Base-by-base conservation (phyloP, 2,888 invertebrate genomes). In the Hetaerina titia region DNA sequence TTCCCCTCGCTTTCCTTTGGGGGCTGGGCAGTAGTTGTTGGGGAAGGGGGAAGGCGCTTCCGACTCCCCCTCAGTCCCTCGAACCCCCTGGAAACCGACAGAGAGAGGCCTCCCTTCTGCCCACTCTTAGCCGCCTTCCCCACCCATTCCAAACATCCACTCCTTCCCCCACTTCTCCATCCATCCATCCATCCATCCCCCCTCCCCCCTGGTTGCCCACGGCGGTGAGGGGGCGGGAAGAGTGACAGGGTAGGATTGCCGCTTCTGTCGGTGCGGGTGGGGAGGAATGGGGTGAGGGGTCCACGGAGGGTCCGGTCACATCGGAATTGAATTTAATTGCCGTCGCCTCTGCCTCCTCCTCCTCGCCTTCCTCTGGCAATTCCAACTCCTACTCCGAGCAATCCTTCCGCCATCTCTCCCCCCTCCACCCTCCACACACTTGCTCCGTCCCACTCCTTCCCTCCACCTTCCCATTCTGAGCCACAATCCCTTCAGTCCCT, bases 281-380 rank as follows among this genome's bases (percentile, higher is more conserved):
- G 89, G 57, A 8, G 69, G 90, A 58, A 58, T 15, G 90, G 31
- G 45, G 63, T 45, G 90, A 11, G 90, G 31, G 45, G 63, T 45
- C 31, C 90, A 11, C 31, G 6, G 60, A 90, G 90, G 90, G 90
- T 90, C 90, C 90, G 90, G 90, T 92, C 69, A 92, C 92, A 92
- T 92, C 69, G 69, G 92, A 92, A 92, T 92, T 74, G 92, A 92
- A 92, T 92, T 92, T 92, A 92, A 92, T 92, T 92, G 92, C 92
- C 92, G 69, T 69, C 64, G 25, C 90, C 64, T 64, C 64, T 88
- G 88, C 88, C 88, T 56, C 19, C n/a, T 88, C 45, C 56, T 56
- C 88, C 56, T 13, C 69, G 19, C 58, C 89, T 31, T 81, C 81
- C n/a, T 31, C n/a, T 9, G 11, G n/a, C 81, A 11, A 13, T 4